Evolutionary conservation across 2,888 invertebrate genomes (phyloP).

Genomic region (Spodoptera littoralis): DNA sequence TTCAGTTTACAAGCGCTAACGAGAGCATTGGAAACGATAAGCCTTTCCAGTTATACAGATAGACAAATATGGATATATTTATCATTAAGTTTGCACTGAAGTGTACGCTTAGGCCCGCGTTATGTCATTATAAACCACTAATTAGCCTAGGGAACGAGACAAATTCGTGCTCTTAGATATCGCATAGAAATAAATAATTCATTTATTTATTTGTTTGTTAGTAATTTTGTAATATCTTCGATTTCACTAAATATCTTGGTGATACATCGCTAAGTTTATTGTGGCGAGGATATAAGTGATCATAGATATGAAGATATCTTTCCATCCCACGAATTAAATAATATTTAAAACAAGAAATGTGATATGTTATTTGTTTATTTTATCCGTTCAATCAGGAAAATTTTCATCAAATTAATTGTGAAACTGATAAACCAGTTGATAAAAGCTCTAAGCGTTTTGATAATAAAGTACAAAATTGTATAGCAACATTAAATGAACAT

Average conservation of each 20-base stretch:
- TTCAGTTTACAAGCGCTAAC: conserved; percentile 85
- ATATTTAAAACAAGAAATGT: background rate
- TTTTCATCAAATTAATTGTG: too few species aligned
- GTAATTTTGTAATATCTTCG: conserved; percentile 46
- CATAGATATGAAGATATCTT: conserved; percentile 13
- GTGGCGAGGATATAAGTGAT: conserved; percentile 7
- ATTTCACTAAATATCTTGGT: conserved; percentile 36
- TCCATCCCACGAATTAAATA: conserved; percentile 7
- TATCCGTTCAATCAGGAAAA: too few species aligned
- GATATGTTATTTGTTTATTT: background rate
- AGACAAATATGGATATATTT: conserved; percentile 88
- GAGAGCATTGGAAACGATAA: conserved; percentile 82
- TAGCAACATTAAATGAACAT: conserved; percentile 8
- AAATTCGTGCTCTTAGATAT: conserved; percentile 69
- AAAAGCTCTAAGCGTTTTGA: too few species aligned
- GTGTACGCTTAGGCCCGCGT: conserved; percentile 68
- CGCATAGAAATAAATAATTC: conserved; percentile 58
- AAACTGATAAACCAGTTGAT: too few species aligned
- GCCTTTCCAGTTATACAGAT: conserved; percentile 83
- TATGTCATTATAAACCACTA: conserved; percentile 77
- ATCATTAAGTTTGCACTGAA: conserved; percentile 83
- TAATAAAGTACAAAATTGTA: conserved; percentile 2
- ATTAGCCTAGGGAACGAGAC: conserved; percentile 74
- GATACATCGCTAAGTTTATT: conserved; percentile 21
- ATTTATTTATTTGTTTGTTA: conserved; percentile 49